A percentile compares a stretch with the other conserved stretches of the same genome.
phyloP scores from a whole-genome alignment of 2,113 vertebrate species.

The Periophthalmus modestus region DNA sequence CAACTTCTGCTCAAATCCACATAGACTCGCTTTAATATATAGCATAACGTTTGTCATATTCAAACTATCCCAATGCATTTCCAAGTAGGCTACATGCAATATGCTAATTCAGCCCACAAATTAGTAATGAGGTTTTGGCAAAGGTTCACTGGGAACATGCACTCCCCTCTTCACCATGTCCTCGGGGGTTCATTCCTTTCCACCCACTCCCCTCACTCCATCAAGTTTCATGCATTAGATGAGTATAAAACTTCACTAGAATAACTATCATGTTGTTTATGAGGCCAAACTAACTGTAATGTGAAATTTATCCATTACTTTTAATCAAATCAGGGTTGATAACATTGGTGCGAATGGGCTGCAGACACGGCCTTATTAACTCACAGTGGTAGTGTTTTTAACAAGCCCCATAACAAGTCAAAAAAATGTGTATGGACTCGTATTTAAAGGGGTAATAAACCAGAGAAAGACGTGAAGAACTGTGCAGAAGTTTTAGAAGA shows the following conservation, averaged over 20 bases:
- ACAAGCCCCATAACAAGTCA: neutral
- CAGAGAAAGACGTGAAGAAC: neutral
- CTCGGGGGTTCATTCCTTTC: neutral
- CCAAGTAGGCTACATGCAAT: slow-evolving; percentile 1
- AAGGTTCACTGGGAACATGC: slow-evolving; percentile 1
- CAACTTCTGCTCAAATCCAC: too few relatives aligned
- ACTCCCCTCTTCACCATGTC: neutral
- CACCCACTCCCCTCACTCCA: neutral
- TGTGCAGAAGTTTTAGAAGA: neutral
- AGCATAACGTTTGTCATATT: neutral
- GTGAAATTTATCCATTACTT: neutral
- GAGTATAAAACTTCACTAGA: neutral
- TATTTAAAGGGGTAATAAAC: neutral
- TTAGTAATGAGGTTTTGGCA: slow-evolving; percentile 10
- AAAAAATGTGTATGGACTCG: neutral
- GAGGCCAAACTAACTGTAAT: neutral
- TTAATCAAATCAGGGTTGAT: neutral
- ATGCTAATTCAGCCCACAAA: slow-evolving; percentile 3
- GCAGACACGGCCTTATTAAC: slow-evolving; percentile 1
- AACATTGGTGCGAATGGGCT: neutral
- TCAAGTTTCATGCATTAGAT: neutral
- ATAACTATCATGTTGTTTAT: slow-evolving; percentile 4
- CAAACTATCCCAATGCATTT: neutral
- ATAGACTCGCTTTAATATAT: neutral
- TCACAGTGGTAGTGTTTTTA: neutral